Evolutionary conservation across 1,140 invertebrate species (phyloP), one percentile per base, ranked within the genome.

Genomic region (Antheraea mylitta): DNA sequence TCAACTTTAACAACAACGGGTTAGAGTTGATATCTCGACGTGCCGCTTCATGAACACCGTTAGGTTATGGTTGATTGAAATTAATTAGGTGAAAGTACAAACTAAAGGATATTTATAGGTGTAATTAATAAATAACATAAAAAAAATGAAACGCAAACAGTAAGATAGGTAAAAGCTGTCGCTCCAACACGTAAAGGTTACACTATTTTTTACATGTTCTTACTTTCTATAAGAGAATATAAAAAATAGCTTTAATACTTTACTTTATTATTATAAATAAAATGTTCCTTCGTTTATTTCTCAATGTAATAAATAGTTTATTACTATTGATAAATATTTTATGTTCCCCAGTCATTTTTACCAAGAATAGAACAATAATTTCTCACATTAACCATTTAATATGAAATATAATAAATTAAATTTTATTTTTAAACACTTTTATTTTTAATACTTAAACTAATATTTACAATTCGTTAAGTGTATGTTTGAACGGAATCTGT

Each of bases 81-180:
- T 77, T 81, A 80, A 81, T 80, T 79, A 82, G 76, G 80, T 70
- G 83, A 86, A 86, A 86, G 83, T 77, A 71, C 73, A 69, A 68
- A 19, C 67, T 74, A 74, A 73, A 73, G 68, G 69, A 74, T 53
- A 16, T 53, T 53, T 53, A 53, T 53, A 9, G 45, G 45, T 53
- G 5, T 53, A 16, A 16, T 53, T 53, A 53, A 53, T 53, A 53
- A 53, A 53, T 13, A 53, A 16, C 45, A 53, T 53, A 53, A 13
- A 53, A 48, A 16, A 53, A 53, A 53, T 53, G 7, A 38, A 62
- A 48, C 36, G 72, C 67, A 83, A 81, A 85, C 66, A 65, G 66
- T 59, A 59, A 18, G 1, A 36, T 58, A 53, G 70, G 69, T 69
- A 78, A 78, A 79, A 75, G 73, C 60, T 71, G 62, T 68, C 68